These are phyloP conservation scores for Microctenopoma lineatum DNA, from an alignment of 2,797 vertebrate species.

Conservation along the genomic window DNA sequence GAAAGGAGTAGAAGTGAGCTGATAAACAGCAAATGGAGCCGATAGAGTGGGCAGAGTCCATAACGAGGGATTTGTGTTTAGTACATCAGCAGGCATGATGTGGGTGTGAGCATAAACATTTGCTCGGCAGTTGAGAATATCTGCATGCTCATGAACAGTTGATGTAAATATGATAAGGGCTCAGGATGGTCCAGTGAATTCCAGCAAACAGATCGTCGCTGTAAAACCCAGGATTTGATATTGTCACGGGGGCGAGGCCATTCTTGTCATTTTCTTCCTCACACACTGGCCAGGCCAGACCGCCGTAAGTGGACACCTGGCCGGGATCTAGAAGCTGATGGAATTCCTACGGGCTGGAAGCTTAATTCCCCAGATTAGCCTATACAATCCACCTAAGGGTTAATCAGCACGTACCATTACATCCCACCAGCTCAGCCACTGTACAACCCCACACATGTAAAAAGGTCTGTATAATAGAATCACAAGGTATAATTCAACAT, in stretches of 20 bases:
- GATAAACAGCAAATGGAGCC: constrained; percentile 31
- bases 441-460: constrained; percentile 15
- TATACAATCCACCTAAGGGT: constrained; percentile 59
- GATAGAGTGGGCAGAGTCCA: constrained; percentile 33
- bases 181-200: constrained; percentile 55
- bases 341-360: constrained; percentile 58
- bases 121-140: constrained; percentile 42
- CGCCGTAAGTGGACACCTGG: constrained; percentile 74
- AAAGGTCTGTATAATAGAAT: constrained; percentile 9
- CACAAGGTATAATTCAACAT: constrained; percentile 11
- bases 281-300: constrained; percentile 28
- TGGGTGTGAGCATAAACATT: constrained; percentile 55
- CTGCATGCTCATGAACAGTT: constrained; percentile 50
- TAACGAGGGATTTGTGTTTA: constrained; percentile 10
- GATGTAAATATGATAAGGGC: constrained; percentile 52
- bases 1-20: constrained; percentile 1
- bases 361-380: constrained; percentile 74
- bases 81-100: constrained; percentile 23
- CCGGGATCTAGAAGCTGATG: constrained; percentile 54
- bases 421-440: constrained; percentile 33
- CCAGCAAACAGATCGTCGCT: constrained; percentile 49
- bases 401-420: constrained; percentile 60
- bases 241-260: constrained; percentile 56
- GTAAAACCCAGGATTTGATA: constrained; percentile 56
- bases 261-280: constrained; percentile 48